A percentile compares a stretch with the other conserved stretches of the same genome.
Evolutionary conservation across 2,797 vertebrate genomes (phyloP).

Genomic region (Cossypha heuglini): DNA sequence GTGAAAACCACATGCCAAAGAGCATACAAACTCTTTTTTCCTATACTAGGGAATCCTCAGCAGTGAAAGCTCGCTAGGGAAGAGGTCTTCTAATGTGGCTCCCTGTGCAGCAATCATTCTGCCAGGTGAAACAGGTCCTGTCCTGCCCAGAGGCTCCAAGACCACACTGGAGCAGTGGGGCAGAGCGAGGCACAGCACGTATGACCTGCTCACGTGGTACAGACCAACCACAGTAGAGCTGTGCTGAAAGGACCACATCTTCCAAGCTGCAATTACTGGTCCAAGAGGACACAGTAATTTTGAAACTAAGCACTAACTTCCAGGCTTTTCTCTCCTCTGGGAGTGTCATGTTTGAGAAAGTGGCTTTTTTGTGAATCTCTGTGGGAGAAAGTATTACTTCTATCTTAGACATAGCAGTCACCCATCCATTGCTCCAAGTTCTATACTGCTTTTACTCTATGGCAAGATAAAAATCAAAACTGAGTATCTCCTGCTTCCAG

Average conservation of each 20-base stretch:
- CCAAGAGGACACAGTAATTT: not conserved
- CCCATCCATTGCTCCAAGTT: not conserved
- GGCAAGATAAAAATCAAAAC: not conserved
- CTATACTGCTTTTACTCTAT: not conserved
- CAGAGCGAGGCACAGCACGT: not conserved
- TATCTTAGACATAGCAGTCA: not conserved
- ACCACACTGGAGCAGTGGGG: rapidly evolving
- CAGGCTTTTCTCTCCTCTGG: not conserved
- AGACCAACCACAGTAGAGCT: not conserved
- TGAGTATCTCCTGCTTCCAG: not conserved
- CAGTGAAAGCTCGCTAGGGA: rapidly evolving
- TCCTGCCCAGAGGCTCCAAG: not conserved
- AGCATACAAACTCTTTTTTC: not conserved
- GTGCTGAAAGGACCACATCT: not conserved
- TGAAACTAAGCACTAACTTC: not conserved
- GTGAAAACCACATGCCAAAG: not conserved
- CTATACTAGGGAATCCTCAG: not conserved
- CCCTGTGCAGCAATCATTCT: not conserved
- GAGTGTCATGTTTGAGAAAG: rapidly evolving
- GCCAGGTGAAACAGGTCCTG: not conserved
- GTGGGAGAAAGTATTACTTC: not conserved
- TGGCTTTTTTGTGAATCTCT: not conserved
- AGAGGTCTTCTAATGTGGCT: not conserved
- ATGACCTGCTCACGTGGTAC: not conserved
- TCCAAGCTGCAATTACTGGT: not conserved